phyloP scores from a whole-genome alignment of 2,113 vertebrate genomes.

The Gracilinanus agilis region DNA sequence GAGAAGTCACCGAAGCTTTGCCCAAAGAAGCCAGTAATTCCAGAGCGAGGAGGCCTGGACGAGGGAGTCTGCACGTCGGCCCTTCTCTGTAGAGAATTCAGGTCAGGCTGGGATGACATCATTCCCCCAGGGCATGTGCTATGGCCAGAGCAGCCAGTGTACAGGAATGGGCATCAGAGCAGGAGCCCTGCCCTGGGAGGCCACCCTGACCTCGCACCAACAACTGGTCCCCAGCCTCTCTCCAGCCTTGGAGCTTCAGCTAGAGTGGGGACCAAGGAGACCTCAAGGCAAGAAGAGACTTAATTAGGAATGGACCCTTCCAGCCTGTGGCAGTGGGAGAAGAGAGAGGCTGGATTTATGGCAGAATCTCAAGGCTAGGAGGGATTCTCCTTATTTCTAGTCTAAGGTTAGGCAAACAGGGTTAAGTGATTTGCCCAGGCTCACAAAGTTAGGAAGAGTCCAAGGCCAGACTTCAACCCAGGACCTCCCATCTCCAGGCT shows the following conservation, averaged over 20 bases:
- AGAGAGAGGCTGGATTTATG: not conserved
- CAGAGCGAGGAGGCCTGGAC: not conserved
- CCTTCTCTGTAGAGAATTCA: not conserved
- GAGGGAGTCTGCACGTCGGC: not conserved
- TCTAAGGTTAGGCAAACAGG: no score
- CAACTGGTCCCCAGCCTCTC: not conserved
- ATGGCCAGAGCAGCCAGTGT: not conserved
- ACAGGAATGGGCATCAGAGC: not conserved
- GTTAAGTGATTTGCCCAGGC: no score
- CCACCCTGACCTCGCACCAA: not conserved
- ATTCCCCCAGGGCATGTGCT: not conserved
- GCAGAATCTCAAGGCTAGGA: not conserved
- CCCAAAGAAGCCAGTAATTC: not conserved
- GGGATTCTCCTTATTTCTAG: not conserved
- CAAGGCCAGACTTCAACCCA: no score
- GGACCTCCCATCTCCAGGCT: no score
- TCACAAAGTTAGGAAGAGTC: no score
- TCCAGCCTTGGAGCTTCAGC: not conserved
- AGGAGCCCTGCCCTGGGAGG: not conserved
- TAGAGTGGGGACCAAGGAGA: not conserved
- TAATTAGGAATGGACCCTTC: not conserved
- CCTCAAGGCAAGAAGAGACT: not conserved
- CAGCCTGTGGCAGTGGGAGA: not conserved
- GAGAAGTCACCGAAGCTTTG: not conserved
- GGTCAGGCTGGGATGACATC: not conserved